A percentile compares a stretch with the other conserved stretches of the same genome.
Evolutionary conservation across 2,888 invertebrate genomes (phyloP).

Genomic region (Oscheius sp.): DNA sequence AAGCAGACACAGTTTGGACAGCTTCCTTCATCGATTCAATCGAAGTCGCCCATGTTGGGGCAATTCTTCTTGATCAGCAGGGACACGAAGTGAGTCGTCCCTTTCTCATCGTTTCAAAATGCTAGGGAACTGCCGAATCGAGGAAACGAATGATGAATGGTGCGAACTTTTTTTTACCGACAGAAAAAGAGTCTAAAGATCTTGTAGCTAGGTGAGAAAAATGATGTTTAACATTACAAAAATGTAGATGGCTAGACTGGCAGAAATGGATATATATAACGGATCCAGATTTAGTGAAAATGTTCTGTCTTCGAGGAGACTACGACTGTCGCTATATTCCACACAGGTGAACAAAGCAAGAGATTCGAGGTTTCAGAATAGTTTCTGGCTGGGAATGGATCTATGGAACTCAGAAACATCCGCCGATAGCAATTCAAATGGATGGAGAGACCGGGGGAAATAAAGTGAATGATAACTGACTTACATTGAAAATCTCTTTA

Average conservation of each 20-base stretch:
- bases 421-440: constrained; percentile 59
- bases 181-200: constrained; percentile 30
- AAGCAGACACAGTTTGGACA: constrained; percentile 57
- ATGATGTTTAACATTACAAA: background rate
- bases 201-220: constrained; percentile 35
- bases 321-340: constrained; percentile 52
- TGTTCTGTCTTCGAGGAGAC: constrained; percentile 54
- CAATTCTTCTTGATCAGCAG: constrained; percentile 57
- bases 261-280: constrained; percentile 55
- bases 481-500: background rate
- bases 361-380: too few species aligned
- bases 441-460: constrained; percentile 61
- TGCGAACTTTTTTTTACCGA: constrained; percentile 52
- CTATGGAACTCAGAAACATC: constrained; percentile 52
- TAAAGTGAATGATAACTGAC: constrained; percentile 29
- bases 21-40: background rate
- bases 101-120: background rate
- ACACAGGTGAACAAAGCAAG: constrained; percentile 43
- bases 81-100: constrained; percentile 35
- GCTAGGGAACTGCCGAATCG: constrained; percentile 22
- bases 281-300: constrained; percentile 57
- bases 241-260: constrained; percentile 47
- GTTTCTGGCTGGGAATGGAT: constrained; percentile 62
- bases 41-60: background rate
- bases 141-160: constrained; percentile 55